phyloP scores from a whole-genome alignment of 1,140 invertebrate genomes.

The Pomacea maculata region DNA sequence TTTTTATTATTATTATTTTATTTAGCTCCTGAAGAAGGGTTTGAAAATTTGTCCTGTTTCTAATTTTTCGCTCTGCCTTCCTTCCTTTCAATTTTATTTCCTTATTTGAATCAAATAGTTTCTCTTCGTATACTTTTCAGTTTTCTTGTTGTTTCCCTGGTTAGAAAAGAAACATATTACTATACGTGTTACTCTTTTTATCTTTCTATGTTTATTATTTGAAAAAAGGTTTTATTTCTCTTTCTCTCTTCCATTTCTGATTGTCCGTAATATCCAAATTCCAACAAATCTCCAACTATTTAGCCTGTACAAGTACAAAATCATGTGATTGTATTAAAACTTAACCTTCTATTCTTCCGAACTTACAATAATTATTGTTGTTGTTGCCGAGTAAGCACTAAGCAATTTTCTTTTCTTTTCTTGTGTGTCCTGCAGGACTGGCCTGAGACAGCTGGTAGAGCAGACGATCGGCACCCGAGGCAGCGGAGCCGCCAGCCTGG shows the following conservation, averaged over 20 bases:
- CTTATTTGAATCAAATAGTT: not conserved
- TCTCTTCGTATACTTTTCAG: not conserved
- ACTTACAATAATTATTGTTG: not conserved
- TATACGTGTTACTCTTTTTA: not conserved
- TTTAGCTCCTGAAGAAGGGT: not conserved
- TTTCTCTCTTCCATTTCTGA: not conserved
- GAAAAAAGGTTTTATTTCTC: not conserved
- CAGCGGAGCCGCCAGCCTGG: conserved; percentile 6
- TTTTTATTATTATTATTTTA: not conserved
- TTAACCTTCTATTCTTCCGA: not conserved
- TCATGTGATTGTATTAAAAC: not conserved
- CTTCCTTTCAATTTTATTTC: not conserved
- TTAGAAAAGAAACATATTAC: too few species aligned
- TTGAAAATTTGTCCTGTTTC: not conserved
- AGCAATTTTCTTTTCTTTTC: not conserved
- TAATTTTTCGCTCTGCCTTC: not conserved
- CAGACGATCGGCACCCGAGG: conserved; percentile 16
- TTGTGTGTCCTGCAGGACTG: conserved; percentile 4
- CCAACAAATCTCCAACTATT: not conserved
- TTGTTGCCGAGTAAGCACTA: not conserved
- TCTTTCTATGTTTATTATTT: not conserved
- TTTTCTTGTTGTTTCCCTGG: not conserved
- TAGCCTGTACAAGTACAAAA: not conserved
- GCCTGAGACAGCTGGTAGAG: conserved; percentile 18
- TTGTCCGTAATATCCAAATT: not conserved